These are phyloP conservation scores for Scotopteryx bipunctaria DNA, from an alignment of 2,888 invertebrate genomes.

Conservation along the genomic window DNA sequence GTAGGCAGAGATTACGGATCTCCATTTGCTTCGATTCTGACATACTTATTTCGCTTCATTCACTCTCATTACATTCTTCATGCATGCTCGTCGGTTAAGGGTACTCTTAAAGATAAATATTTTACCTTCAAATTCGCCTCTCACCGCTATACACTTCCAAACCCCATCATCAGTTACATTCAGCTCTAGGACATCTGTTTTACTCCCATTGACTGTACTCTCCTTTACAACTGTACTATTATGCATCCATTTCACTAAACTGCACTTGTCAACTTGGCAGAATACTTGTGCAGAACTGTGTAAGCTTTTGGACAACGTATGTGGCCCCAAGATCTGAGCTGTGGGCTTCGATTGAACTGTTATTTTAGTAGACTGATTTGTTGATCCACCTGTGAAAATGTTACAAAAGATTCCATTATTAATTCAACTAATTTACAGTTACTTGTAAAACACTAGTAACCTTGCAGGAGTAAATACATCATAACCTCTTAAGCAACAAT, in stretches of 20 bases:
- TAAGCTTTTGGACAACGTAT: conserved; percentile 44
- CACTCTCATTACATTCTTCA: no score
- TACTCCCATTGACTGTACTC: conserved; percentile 40
- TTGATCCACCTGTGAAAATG: conserved; percentile 59
- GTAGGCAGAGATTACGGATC: no score
- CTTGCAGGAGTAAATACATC: no score
- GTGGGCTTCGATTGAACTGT: conserved; percentile 50
- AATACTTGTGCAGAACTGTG: conserved; percentile 51
- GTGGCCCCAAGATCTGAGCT: conserved; percentile 65
- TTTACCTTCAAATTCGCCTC: conserved; percentile 52
- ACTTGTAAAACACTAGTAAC: no score
- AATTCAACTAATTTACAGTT: no score
- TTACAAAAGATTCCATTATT: no score
- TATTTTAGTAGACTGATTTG: conserved; percentile 52
- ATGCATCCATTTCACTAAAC: conserved; percentile 54
- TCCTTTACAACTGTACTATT: conserved; percentile 42
- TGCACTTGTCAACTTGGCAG: conserved; percentile 60
- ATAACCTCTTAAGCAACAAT: no score
- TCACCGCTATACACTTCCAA: conserved; percentile 61
- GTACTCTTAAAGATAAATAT: no score
- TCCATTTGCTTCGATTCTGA: no score
- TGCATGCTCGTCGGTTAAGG: no score
- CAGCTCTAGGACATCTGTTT: conserved; percentile 51
- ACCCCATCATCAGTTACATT: conserved; percentile 54
- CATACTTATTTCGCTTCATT: no score